Evolutionary conservation across 1,140 invertebrate species (phyloP).

Genomic region (Drosophila arawakana): DNA sequence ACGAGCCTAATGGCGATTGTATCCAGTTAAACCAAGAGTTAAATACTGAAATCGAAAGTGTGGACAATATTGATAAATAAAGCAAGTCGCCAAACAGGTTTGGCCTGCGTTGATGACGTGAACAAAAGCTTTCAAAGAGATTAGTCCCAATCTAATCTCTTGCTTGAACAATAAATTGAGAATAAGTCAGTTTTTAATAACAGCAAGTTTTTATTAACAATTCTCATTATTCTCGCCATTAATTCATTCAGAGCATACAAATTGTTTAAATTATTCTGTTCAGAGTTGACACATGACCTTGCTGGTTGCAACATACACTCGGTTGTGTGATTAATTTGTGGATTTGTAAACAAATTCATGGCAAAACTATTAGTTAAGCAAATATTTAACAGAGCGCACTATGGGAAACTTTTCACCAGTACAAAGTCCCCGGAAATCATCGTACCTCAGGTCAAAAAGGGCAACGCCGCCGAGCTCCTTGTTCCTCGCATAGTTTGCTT

Average conservation of each 20-base stretch:
- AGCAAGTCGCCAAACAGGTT: too few relatives aligned
- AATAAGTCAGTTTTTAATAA: too few relatives aligned
- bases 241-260: conserved; percentile 46
- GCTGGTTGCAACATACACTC: neutral
- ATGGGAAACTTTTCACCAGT: conserved; percentile 91
- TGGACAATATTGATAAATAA: too few relatives aligned
- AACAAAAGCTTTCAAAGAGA: too few relatives aligned
- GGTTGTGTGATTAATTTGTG: neutral
- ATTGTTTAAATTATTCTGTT: too few relatives aligned
- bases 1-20: too few relatives aligned
- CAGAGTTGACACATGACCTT: too few relatives aligned
- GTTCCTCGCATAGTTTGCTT: conserved; percentile 89
- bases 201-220: too few relatives aligned
- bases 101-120: too few relatives aligned
- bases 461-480: conserved; percentile 92
- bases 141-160: too few relatives aligned
- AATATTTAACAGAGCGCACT: conserved; percentile 86
- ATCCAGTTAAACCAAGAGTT: conserved; percentile 86
- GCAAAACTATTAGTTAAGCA: conserved; percentile 84
- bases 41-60: conserved; percentile 86
- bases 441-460: conserved; percentile 91
- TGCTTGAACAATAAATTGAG: too few relatives aligned
- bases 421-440: conserved; percentile 93
- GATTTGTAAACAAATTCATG: conserved; percentile 3
- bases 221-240: conserved; percentile 40